Base-by-base conservation (phyloP, 2,113 vertebrate genomes). In the Tachysurus vachellii region DNA sequence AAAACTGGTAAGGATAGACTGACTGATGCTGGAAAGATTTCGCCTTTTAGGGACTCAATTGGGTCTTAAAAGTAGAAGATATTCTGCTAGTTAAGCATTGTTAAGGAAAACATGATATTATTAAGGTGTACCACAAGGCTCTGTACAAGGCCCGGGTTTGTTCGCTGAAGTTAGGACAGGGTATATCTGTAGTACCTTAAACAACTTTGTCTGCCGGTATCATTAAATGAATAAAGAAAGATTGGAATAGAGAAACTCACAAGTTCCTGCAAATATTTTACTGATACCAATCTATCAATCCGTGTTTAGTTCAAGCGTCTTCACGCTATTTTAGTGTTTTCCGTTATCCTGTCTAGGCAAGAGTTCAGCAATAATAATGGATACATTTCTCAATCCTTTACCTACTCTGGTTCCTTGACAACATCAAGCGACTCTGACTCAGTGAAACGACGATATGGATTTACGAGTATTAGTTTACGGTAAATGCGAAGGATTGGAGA, bases 1-100 rank as follows among this genome's bases (percentile, higher is more conserved):
- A 81, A 70, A 64, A 71, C 11, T 54, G 88, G 91, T 93, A 94
- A 93, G 93, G 93, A 93, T 93, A 94, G 95, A 95, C 94, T 92
- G 93, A 95, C 93, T 84, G 83, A 68, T 84, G 91, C 91, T 91
- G 91, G 89, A 88, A 83, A 81, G 47, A 61, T 42, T 50, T 50
- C 4, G 5, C 47, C 26, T n/a, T 50, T 77, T 77, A 44, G 42
- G 42, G 31, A 73, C 17, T 75, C 10, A 75, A 75, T 75, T 53
- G 47, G 5, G 13, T 14, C 44, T 14, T 76, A 76, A 53, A 79
- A 5, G 16, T 77, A 16, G 23, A 77, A 50, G 4, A 53, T 8
- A n/a, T 77, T 47, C 13, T 14, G 75, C 23, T 77, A 77, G 23
- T 53, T 76, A 76, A n/a, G 26, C n/a, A 53, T 23, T 77, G 23